phyloP scores from a whole-genome alignment of 2,888 invertebrate species.

The Xanthostigma xanthostigma region DNA sequence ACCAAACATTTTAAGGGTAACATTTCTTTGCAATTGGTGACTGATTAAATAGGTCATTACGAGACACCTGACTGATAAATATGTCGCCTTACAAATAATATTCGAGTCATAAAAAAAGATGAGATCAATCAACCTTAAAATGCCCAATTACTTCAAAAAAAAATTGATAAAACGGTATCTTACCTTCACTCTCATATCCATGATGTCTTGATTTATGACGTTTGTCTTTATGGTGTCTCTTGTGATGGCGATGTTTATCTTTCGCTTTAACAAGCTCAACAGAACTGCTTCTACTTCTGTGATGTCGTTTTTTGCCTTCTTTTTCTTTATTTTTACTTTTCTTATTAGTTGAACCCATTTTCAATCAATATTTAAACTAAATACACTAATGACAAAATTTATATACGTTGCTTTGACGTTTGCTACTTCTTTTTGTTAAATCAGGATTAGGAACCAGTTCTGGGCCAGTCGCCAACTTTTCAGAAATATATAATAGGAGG shows the following conservation, averaged over 20 bases:
- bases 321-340: slow-evolving; percentile 47
- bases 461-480: no score
- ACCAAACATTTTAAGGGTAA: background rate
- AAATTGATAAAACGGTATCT: slow-evolving; percentile 16
- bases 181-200: slow-evolving; percentile 39
- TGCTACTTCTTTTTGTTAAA: no score
- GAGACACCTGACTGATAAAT: no score
- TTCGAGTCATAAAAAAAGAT: background rate
- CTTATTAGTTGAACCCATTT: slow-evolving; percentile 55
- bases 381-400: no score
- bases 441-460: no score
- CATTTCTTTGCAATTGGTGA: background rate
- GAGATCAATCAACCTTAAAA: background rate
- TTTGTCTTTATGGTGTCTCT: slow-evolving; percentile 29
- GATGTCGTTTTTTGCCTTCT: slow-evolving; percentile 51
- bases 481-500: no score
- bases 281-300: slow-evolving; percentile 39
- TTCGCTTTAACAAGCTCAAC: slow-evolving; percentile 32
- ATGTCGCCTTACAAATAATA: no score
- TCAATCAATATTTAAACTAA: slow-evolving; percentile 5
- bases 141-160: slow-evolving; percentile 1
- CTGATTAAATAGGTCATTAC: no score
- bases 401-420: no score
- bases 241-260: slow-evolving; percentile 41
- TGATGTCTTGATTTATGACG: slow-evolving; percentile 23